These are phyloP conservation scores for Platygyra sinensis DNA, from an alignment of 64 coral and sea anemone species.

Conservation along the genomic window DNA sequence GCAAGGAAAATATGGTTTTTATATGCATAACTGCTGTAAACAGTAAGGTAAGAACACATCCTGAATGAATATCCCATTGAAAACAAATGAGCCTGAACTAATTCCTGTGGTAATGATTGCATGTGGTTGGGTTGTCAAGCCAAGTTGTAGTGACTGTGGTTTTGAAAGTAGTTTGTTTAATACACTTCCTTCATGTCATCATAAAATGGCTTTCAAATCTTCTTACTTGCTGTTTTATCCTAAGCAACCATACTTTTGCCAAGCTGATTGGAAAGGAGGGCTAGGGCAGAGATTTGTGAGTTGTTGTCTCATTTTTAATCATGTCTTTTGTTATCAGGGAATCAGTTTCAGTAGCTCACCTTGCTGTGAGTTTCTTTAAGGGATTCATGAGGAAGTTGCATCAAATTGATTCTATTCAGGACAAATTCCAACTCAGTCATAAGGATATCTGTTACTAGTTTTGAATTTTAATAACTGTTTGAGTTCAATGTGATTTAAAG, in stretches of 20 bases:
- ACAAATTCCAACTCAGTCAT: background rate
- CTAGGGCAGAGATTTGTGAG: constrained; percentile 16
- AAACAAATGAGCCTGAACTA: constrained; percentile 7
- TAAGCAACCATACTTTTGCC: constrained; percentile 1
- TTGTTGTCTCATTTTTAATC: constrained; percentile 15
- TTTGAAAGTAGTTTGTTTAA: background rate
- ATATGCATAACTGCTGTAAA: constrained; percentile 50
- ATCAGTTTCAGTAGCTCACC: background rate
- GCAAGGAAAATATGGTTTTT: constrained; percentile 37
- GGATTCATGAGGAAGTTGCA: background rate
- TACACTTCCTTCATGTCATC: background rate
- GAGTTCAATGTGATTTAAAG: background rate
- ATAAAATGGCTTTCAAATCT: constrained; percentile 8
- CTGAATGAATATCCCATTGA: constrained; percentile 6
- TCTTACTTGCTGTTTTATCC: constrained; percentile 34
- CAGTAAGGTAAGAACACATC: constrained; percentile 21
- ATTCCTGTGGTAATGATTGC: constrained; percentile 32
- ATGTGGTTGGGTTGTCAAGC: constrained; percentile 16
- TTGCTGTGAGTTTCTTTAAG: background rate
- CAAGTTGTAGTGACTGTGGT: background rate
- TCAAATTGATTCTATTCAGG: background rate
- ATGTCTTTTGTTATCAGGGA: background rate
- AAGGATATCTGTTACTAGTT: background rate
- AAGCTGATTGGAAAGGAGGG: constrained; percentile 1
- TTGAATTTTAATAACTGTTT: background rate